These are phyloP conservation scores for Ciconia stormi DNA, from an alignment of 2,113 vertebrate genomes.

Conservation along the genomic window DNA sequence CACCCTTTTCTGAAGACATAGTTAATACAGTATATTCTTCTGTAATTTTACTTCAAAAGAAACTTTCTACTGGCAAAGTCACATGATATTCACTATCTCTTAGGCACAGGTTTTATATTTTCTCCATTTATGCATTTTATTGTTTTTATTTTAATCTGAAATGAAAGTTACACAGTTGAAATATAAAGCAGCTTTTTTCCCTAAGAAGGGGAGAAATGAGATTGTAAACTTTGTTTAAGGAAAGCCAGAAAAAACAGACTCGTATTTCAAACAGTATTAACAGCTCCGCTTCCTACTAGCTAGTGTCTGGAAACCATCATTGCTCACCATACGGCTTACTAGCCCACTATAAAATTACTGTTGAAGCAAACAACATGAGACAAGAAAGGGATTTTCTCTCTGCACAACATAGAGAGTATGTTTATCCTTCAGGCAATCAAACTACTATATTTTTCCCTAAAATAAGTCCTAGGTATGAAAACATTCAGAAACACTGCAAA, in stretches of 20 bases:
- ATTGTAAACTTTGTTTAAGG: background rate
- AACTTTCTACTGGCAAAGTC: background rate
- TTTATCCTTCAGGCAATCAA: slow-evolving; percentile 4
- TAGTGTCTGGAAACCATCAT: slow-evolving; percentile 2
- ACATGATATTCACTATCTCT: background rate
- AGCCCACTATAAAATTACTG: background rate
- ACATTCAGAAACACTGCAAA: background rate
- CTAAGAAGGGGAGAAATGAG: background rate
- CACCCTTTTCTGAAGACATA: background rate
- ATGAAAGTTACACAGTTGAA: background rate
- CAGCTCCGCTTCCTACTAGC: slow-evolving; percentile 1
- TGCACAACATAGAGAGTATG: background rate
- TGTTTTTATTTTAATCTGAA: slow-evolving; percentile 10
- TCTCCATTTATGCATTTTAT: background rate
- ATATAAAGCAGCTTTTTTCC: background rate
- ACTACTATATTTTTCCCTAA: background rate
- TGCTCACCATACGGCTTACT: background rate
- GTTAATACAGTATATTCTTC: background rate
- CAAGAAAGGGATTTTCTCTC: background rate
- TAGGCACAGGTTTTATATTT: background rate
- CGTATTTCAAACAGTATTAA: background rate
- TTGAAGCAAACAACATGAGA: background rate
- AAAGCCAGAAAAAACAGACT: background rate
- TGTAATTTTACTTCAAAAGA: slow-evolving; percentile 2
- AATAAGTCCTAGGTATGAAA: background rate